These are phyloP conservation scores for Dipodomys merriami DNA, from an alignment of 2,113 vertebrate species.

Conservation along the genomic window DNA sequence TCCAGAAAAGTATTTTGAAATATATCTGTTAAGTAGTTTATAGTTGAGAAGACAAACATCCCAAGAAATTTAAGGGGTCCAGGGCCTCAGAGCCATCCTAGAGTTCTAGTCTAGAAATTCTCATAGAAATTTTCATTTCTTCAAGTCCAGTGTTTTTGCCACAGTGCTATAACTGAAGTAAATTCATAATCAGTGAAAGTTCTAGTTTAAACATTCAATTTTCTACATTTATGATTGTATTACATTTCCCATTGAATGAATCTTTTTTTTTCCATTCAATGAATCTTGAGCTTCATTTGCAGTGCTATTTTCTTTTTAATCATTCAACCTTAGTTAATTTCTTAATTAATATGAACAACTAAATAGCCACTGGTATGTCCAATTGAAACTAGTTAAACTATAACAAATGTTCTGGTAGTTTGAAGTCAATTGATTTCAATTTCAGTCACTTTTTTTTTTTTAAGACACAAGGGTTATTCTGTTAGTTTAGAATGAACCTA, in stretches of 20 bases:
- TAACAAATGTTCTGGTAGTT: not conserved
- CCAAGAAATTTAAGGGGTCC: not conserved
- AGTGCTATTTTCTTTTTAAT: not conserved
- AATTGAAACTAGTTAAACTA: constrained; percentile 8
- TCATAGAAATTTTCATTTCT: not conserved
- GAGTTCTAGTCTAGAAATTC: constrained; percentile 23
- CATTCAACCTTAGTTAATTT: not conserved
- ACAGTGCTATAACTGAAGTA: not conserved
- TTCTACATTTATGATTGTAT: not conserved
- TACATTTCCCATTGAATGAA: not conserved
- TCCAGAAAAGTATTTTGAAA: not conserved
- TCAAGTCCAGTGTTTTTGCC: not conserved
- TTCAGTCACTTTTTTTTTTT: not conserved
- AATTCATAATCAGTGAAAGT: not conserved
- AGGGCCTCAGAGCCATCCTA: not conserved
- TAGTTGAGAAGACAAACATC: not conserved
- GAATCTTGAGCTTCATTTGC: constrained; percentile 4
- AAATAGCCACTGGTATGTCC: not conserved
- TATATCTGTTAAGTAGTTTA: not conserved
- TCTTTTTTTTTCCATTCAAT: not conserved
- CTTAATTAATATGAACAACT: not conserved
- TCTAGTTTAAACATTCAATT: not conserved
- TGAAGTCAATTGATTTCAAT: not conserved
- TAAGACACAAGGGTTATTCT: not conserved
- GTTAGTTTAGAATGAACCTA: not conserved